Percentiles rank a stretch among this genome's conserved stretches.
Conservation (phyloP, 2,888 invertebrate species). For the Hypselothyrea guttata region DNA sequence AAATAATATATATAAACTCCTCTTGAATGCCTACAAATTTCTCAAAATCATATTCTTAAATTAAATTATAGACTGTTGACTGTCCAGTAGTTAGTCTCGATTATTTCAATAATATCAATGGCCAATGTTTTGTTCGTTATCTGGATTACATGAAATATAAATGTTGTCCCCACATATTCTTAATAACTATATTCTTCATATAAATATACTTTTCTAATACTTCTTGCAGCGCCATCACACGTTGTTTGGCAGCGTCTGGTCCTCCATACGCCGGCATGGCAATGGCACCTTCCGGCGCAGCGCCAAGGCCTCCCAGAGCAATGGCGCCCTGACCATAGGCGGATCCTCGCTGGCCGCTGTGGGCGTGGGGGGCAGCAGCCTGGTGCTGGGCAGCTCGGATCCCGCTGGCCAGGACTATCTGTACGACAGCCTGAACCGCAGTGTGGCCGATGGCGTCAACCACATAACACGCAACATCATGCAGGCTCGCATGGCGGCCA, state of each 20-base stretch:
- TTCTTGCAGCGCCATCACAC: slow-evolving; percentile 96
- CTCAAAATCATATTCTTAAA: too few species aligned
- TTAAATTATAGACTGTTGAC: too few species aligned
- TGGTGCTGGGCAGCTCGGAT: slow-evolving; percentile 59
- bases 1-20: too few species aligned
- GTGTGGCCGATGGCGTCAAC: slow-evolving; percentile 81
- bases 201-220: background rate
- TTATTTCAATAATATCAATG: too few species aligned
- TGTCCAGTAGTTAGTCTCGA: too few species aligned
- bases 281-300: slow-evolving; percentile 80
- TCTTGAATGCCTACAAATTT: too few species aligned
- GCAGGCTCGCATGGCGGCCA: slow-evolving; percentile 74
- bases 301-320: slow-evolving; percentile 71
- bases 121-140: too few species aligned
- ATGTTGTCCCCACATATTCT: too few species aligned
- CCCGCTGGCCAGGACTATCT: slow-evolving; percentile 60
- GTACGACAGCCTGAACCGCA: slow-evolving; percentile 78
- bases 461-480: slow-evolving; percentile 81
- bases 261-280: slow-evolving; percentile 92
- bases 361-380: slow-evolving; percentile 65
- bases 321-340: slow-evolving; percentile 62
- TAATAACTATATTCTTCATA: background rate
- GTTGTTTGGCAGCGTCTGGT: slow-evolving; percentile 97
- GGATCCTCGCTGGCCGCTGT: slow-evolving; percentile 43
- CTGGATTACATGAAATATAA: too few species aligned